These are phyloP conservation scores for Pheosia tremula DNA, from an alignment of 2,888 invertebrate species.

Conservation along the genomic window DNA sequence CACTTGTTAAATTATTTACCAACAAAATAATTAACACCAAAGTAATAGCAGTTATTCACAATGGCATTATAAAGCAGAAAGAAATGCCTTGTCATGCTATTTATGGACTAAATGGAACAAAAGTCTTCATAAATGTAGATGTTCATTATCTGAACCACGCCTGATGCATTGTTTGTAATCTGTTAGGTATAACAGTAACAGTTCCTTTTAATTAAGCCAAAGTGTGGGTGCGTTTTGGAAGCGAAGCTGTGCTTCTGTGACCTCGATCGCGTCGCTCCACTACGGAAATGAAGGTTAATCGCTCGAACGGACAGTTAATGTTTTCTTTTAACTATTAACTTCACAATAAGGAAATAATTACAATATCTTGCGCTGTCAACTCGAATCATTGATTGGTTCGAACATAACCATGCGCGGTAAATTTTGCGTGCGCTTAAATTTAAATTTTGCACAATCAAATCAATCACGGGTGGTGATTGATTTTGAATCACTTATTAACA, in stretches of 20 bases:
- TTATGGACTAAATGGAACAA: too few relatives aligned
- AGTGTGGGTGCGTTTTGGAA: slow-evolving; percentile 43
- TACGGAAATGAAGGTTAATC: slow-evolving; percentile 45
- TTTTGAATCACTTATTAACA: background rate
- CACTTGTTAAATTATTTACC: too few relatives aligned
- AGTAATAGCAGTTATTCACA: too few relatives aligned
- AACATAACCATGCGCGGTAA: slow-evolving; percentile 15
- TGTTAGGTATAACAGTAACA: slow-evolving; percentile 23
- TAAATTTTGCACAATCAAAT: background rate
- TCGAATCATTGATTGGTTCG: slow-evolving; percentile 19
- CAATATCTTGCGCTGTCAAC: slow-evolving; percentile 27
- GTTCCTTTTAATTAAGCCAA: slow-evolving; percentile 38
- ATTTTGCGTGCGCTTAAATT: slow-evolving; percentile 22
- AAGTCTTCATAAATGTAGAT: too few relatives aligned
- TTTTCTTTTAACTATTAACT: slow-evolving; percentile 40
- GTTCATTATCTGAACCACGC: slow-evolving; percentile 9
- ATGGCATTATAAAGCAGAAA: too few relatives aligned
- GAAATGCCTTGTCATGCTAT: background rate
- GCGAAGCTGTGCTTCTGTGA: slow-evolving; percentile 9
- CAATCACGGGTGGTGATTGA: background rate
- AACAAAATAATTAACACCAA: too few relatives aligned
- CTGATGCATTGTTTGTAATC: slow-evolving; percentile 25
- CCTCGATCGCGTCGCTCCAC: slow-evolving; percentile 40
- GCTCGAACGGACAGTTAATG: slow-evolving; percentile 31
- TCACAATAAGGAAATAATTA: slow-evolving; percentile 45